phyloP scores from a whole-genome alignment of 2,888 invertebrate genomes.

The Trileptium ribeirensis region DNA sequence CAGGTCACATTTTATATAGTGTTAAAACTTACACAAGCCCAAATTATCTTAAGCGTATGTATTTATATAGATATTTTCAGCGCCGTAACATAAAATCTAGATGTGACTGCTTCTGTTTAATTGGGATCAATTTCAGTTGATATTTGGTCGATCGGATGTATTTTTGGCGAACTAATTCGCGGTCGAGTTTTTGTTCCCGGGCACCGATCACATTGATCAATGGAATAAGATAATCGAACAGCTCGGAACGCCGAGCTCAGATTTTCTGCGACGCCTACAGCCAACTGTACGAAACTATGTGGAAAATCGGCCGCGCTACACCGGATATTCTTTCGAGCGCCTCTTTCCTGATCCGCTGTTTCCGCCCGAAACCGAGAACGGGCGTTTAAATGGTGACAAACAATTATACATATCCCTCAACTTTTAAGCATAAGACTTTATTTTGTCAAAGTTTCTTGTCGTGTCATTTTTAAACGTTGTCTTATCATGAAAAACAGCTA shows the following conservation, averaged over 20 bases:
- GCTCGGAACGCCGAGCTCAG: conserved; percentile 87
- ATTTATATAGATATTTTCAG: no score
- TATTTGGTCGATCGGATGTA: conserved; percentile 56
- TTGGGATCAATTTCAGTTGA: conserved; percentile 41
- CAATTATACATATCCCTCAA: conserved; percentile 35
- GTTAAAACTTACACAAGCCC: no score
- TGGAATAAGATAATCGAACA: conserved; percentile 95
- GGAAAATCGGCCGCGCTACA: conserved; percentile 90
- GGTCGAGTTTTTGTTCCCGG: conserved; percentile 77
- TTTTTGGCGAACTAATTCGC: conserved; percentile 55
- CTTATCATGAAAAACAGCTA: neutral
- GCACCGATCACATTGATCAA: conserved; percentile 98
- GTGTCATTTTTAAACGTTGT: neutral
- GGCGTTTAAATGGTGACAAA: conserved; percentile 57
- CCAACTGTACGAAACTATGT: conserved; percentile 97
- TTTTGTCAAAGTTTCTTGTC: neutral
- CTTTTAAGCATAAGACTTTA: neutral
- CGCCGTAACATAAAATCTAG: no score
- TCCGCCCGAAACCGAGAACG: conserved; percentile 92
- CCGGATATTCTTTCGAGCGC: conserved; percentile 88
- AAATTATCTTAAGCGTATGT: no score
- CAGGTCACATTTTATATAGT: no score
- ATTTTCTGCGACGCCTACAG: conserved; percentile 92
- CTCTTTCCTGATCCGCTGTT: conserved; percentile 96
- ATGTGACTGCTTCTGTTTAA: neutral